Conservation (phyloP, 2,797 vertebrate species). For the Aeoliscus strigatus region DNA sequence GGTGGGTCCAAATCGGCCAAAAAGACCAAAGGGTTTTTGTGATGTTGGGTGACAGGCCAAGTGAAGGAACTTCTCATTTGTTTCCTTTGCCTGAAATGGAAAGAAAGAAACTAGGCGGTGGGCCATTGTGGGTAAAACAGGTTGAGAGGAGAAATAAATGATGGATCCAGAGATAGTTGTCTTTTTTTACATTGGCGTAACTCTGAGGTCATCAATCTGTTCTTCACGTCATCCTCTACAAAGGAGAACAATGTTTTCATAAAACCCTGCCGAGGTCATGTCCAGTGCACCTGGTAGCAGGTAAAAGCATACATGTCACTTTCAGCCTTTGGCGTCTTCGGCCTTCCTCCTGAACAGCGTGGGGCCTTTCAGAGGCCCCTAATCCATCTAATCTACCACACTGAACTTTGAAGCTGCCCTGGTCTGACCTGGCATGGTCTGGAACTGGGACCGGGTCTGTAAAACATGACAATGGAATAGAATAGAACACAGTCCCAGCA, state of each 20-base stretch:
- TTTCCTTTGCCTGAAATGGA: constrained; percentile 29
- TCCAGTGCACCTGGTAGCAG: constrained; percentile 57
- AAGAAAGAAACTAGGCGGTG: constrained; percentile 19
- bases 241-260: too few species aligned
- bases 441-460: constrained; percentile 50
- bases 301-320: constrained; percentile 79
- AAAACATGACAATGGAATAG: constrained; percentile 27
- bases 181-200: constrained; percentile 3
- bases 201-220: too few species aligned
- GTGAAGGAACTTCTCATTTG: constrained; percentile 39
- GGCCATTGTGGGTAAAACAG: background rate
- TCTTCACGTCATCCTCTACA: too few species aligned
- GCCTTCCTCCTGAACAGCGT: constrained; percentile 87
- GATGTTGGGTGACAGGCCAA: constrained; percentile 25
- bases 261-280: constrained; percentile 16
- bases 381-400: constrained; percentile 95
- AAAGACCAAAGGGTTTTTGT: constrained; percentile 23
- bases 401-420: constrained; percentile 90
- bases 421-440: constrained; percentile 65
- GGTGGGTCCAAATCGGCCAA: constrained; percentile 42
- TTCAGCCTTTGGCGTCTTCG: constrained; percentile 79
- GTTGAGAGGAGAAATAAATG: constrained; percentile 18
- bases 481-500: constrained; percentile 6
- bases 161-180: constrained; percentile 12
- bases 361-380: constrained; percentile 86